phyloP scores from a whole-genome alignment of 2,113 vertebrate genomes.

The Gymnarchus niloticus region DNA sequence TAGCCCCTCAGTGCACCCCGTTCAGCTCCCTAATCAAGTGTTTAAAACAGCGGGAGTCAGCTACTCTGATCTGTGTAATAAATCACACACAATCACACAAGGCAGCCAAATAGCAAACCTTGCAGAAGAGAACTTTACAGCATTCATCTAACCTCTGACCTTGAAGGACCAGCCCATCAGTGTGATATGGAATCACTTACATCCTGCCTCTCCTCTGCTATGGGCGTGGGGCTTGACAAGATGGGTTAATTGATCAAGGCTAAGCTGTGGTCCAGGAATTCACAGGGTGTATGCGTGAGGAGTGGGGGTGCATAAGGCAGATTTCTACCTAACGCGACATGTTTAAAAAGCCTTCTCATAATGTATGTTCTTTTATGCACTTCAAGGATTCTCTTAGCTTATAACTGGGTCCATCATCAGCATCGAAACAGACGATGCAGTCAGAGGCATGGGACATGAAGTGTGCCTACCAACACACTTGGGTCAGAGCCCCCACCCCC shows the following conservation, averaged over 20 bases:
- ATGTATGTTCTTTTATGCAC: too few relatives aligned
- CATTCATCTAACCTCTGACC: not conserved
- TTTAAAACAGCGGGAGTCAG: conserved; percentile 4
- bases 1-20: not conserved
- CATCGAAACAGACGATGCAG: not conserved
- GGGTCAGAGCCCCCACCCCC: not conserved
- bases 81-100: conserved; percentile 16
- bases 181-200: not conserved
- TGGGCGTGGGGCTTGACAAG: not conserved
- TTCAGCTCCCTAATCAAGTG: not conserved
- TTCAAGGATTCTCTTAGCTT: not conserved
- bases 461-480: not conserved
- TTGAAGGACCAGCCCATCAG: not conserved
- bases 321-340: too few relatives aligned
- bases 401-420: not conserved
- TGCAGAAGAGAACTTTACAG: not conserved
- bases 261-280: not conserved
- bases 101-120: not conserved
- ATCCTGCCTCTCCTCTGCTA: not conserved
- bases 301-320: too few relatives aligned
- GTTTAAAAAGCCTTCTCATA: too few relatives aligned
- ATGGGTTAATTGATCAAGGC: not conserved
- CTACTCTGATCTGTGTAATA: not conserved
- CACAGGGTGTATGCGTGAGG: not conserved
- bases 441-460: not conserved